These are phyloP conservation scores for Aspidiotus rigidus DNA, from an alignment of 2,888 invertebrate genomes.

Conservation along the genomic window DNA sequence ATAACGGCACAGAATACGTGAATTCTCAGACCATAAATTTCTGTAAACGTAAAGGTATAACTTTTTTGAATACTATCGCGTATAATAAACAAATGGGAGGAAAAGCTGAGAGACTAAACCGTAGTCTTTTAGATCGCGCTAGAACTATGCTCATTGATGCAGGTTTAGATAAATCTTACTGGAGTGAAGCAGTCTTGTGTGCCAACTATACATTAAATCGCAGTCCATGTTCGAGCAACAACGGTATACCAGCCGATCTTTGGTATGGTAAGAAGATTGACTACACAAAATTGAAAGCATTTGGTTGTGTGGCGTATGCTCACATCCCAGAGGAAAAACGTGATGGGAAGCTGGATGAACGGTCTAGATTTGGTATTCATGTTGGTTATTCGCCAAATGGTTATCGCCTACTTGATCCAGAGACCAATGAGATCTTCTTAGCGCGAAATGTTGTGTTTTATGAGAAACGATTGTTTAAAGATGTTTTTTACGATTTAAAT, in stretches of 20 bases:
- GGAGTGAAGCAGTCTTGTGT: not conserved
- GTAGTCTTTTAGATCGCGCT: too few relatives aligned
- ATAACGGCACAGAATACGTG: too few relatives aligned
- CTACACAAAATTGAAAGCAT: not conserved
- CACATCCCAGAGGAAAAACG: slow-evolving; percentile 14
- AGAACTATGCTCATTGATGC: too few relatives aligned
- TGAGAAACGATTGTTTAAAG: not conserved
- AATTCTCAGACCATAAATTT: too few relatives aligned
- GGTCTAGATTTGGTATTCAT: not conserved
- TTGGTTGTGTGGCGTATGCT: too few relatives aligned
- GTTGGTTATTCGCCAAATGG: slow-evolving; percentile 3
- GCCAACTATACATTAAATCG: slow-evolving; percentile 8
- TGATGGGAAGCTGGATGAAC: not conserved
- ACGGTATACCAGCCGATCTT: slow-evolving; percentile 2
- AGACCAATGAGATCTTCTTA: not conserved
- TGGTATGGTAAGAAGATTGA: slow-evolving; percentile 5
- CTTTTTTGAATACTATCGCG: too few relatives aligned
- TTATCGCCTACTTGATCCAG: slow-evolving; percentile 1
- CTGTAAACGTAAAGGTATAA: too few relatives aligned
- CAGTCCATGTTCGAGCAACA: not conserved
- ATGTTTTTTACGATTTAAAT: not conserved
- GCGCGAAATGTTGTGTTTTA: not conserved
- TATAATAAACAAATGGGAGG: too few relatives aligned
- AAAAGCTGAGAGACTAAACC: too few relatives aligned
- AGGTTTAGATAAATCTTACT: too few relatives aligned